Conservation (phyloP, 2,113 vertebrate genomes). For the Rhadina sibilatrix region DNA sequence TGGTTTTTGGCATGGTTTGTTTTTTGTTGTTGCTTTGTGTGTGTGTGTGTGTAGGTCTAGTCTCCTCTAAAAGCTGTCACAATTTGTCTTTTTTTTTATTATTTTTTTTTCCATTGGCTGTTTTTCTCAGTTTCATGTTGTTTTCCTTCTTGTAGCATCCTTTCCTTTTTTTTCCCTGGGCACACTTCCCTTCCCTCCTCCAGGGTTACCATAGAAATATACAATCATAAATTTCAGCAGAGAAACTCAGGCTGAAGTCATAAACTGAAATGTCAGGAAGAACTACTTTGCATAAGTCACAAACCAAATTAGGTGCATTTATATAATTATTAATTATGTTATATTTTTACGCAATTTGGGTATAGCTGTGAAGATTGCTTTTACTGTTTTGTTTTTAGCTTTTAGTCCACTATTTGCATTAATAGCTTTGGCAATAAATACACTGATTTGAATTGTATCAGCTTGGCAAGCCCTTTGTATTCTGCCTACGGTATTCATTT, state of each 20-base stretch:
- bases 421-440: background rate
- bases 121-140: slow-evolving; percentile 17
- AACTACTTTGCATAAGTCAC: background rate
- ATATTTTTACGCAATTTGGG: background rate
- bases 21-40: background rate
- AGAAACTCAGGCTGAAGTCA: background rate
- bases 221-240: background rate
- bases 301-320: slow-evolving; percentile 9
- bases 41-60: background rate
- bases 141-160: background rate
- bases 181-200: slow-evolving; percentile 18
- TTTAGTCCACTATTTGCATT: background rate
- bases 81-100: rapidly evolving
- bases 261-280: slow-evolving; percentile 18
- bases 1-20: background rate
- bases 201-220: slow-evolving; percentile 54
- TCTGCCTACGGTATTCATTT: slow-evolving; percentile 4
- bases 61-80: background rate
- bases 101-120: rapidly evolving
- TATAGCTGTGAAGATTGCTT: background rate
- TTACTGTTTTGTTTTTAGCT: background rate
- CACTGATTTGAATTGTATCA: background rate
- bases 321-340: slow-evolving; percentile 24
- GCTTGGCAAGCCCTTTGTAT: slow-evolving; percentile 27
- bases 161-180: slow-evolving; percentile 19